Evolutionary conservation across 2,888 invertebrate genomes (phyloP).

Genomic region (Netelia fuscicornis): DNA sequence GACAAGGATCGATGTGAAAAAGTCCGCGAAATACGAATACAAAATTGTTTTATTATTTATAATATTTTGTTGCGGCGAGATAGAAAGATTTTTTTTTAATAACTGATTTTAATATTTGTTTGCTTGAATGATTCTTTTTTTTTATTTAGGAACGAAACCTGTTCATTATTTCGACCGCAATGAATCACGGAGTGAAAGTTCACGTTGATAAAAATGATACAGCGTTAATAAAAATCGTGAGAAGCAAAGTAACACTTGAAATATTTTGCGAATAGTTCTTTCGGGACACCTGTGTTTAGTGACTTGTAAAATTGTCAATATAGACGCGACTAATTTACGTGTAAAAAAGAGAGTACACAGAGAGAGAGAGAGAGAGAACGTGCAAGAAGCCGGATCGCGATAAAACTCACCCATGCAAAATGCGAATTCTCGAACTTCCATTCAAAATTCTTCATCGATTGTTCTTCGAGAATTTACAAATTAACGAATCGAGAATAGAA

Average conservation of each 20-base stretch:
- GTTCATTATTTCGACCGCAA: too few species aligned
- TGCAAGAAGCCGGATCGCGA: not conserved
- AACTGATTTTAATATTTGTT: too few species aligned
- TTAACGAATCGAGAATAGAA: not conserved
- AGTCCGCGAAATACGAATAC: too few species aligned
- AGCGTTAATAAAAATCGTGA: not conserved
- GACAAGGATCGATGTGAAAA: too few species aligned
- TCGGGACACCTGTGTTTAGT: not conserved
- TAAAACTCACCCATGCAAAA: constrained; percentile 23
- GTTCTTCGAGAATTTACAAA: constrained; percentile 29
- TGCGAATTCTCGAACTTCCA: constrained; percentile 7
- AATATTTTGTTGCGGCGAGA: too few species aligned
- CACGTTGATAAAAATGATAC: not conserved
- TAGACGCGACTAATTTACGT: not conserved
- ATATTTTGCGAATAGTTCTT: constrained; percentile 4
- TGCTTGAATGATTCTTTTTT: too few species aligned
- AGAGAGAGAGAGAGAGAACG: not conserved
- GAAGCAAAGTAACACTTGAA: not conserved
- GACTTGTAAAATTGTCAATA: constrained; percentile 1
- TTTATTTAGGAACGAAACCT: too few species aligned
- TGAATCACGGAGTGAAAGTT: not conserved
- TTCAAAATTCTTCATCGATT: constrained; percentile 33
- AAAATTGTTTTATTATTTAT: too few species aligned
- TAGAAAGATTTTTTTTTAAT: too few species aligned
- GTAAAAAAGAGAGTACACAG: constrained; percentile 4